Percentiles rank a stretch among this genome's conserved stretches.
Evolutionary conservation across 2,113 vertebrate species (phyloP).

Genomic region (Deroptyus accipitrinus): DNA sequence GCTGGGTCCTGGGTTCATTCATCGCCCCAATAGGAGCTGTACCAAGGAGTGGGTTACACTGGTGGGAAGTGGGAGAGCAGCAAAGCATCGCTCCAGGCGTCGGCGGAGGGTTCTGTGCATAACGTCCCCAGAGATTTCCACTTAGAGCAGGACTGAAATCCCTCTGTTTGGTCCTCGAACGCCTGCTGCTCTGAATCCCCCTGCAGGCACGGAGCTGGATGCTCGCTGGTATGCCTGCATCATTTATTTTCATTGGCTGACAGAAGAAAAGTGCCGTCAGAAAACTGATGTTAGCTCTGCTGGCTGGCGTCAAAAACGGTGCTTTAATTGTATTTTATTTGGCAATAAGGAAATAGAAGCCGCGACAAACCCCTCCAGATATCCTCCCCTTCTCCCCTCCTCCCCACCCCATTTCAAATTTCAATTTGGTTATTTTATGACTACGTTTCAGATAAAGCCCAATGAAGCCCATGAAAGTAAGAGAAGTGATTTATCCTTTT

Average conservation of each 20-base stretch:
- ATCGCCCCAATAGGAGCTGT: neutral
- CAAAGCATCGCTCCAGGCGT: neutral
- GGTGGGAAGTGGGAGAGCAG: neutral
- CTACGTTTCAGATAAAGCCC: neutral
- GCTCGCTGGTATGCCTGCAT: constrained; percentile 23
- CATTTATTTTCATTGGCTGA: constrained; percentile 45
- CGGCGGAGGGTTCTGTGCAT: neutral
- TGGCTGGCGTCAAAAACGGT: constrained; percentile 27
- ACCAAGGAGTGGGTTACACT: neutral
- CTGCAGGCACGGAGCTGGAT: constrained; percentile 24
- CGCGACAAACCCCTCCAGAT: constrained; percentile 37
- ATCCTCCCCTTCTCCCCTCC: neutral
- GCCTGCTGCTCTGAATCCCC: constrained; percentile 7
- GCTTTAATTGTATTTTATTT: constrained; percentile 61
- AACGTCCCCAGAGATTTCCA: neutral
- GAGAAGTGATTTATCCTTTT: constrained; percentile 10
- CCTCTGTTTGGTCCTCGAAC: neutral
- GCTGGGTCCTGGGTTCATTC: neutral
- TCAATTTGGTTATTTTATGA: constrained; percentile 54
- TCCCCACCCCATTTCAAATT: neutral
- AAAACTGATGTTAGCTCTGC: neutral
- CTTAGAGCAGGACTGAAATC: neutral
- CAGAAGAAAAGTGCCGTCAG: constrained; percentile 34
- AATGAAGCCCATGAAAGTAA: neutral
- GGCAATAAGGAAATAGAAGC: constrained; percentile 34